phyloP scores from a whole-genome alignment of 53 echinoderm and acorn worm genomes.

The Antedon mediterranea region DNA sequence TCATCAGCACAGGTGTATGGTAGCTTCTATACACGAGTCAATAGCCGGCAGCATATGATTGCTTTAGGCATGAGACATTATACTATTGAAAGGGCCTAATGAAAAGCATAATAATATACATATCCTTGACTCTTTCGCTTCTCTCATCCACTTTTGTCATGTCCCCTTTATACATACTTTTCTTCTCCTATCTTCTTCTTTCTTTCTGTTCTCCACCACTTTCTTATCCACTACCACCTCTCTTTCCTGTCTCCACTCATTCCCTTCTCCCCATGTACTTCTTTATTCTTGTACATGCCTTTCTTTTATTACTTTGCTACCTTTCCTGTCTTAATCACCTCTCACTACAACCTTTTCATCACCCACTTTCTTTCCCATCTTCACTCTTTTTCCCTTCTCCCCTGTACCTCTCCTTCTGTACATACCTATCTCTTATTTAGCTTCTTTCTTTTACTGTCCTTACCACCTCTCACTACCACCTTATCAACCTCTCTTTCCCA shows the following conservation, averaged over 20 bases:
- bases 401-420: background rate
- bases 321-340: background rate
- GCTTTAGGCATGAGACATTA: background rate
- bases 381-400: background rate
- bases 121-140: constrained; percentile 7
- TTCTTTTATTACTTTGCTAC: no score
- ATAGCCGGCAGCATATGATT: background rate
- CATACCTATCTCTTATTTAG: background rate
- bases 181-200: constrained; percentile 1
- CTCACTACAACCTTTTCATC: background rate
- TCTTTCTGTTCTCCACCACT: constrained; percentile 5
- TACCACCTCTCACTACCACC: background rate
- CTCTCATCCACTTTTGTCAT: constrained; percentile 3
- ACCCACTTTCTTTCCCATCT: background rate
- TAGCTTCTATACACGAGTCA: background rate
- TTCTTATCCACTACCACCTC: no score
- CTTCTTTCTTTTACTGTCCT: background rate
- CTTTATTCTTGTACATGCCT: no score
- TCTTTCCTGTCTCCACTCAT: background rate
- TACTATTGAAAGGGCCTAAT: no score
- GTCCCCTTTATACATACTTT: background rate
- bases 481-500: background rate
- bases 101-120: no score
- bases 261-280: background rate
- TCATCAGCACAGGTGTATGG: background rate